These are phyloP conservation scores for Bombus confusus DNA, from an alignment of 1,140 invertebrate species.

Conservation along the genomic window DNA sequence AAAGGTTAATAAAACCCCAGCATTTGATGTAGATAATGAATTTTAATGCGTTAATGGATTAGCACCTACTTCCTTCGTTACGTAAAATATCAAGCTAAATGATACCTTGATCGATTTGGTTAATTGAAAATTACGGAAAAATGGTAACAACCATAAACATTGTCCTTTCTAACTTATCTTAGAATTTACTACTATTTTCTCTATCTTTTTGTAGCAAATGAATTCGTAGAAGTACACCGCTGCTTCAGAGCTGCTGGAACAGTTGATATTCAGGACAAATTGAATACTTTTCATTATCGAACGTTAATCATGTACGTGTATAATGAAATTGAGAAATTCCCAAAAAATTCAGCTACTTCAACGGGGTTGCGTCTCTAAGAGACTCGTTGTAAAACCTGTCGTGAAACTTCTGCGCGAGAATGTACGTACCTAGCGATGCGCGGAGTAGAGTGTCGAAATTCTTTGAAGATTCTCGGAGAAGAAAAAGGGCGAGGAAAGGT, in stretches of 20 bases:
- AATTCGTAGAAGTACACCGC: neutral
- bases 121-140: neutral
- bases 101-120: neutral
- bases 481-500: neutral
- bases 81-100: neutral
- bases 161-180: neutral
- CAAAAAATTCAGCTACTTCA: no score
- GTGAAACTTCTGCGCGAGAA: neutral
- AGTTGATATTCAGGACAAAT: neutral
- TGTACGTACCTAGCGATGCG: neutral
- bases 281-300: neutral
- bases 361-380: no score
- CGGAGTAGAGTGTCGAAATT: conserved; percentile 23
- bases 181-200: neutral
- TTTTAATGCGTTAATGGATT: neutral
- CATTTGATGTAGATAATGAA: neutral
- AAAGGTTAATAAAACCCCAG: neutral
- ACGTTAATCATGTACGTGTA: no score
- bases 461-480: neutral
- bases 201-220: neutral
- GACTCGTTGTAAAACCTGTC: neutral
- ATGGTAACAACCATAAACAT: neutral
- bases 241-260: neutral
- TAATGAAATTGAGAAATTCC: neutral
- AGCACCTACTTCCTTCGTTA: neutral